Evolutionary conservation across 2,888 invertebrate genomes (phyloP).

Genomic region (Argyresthia albistria): DNA sequence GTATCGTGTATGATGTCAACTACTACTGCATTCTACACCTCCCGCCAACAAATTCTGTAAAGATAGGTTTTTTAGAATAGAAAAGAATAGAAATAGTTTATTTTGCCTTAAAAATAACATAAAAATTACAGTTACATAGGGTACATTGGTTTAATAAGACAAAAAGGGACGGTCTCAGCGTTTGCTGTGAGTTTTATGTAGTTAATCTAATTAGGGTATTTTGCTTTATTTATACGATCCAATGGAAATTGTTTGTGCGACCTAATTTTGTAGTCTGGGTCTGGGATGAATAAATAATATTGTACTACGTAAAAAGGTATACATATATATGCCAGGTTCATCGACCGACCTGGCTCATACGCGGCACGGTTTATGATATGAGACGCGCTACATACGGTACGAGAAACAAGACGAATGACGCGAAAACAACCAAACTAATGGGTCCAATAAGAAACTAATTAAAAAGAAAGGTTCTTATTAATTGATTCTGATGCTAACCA

Average conservation of each 20-base stretch:
- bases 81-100: not conserved
- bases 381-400: constrained; percentile 2
- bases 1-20: not conserved
- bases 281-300: not conserved
- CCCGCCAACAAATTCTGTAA: not conserved
- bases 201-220: not conserved
- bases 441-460: too few species aligned
- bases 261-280: not conserved
- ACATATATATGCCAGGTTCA: not conserved
- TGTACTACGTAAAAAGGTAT: not conserved
- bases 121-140: too few species aligned
- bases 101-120: too few species aligned
- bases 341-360: not conserved
- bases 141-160: too few species aligned
- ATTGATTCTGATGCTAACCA: too few species aligned
- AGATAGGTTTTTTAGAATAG: not conserved
- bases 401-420: too few species aligned
- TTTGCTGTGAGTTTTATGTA: too few species aligned
- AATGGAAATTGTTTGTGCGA: not conserved
- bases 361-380: constrained; percentile 14
- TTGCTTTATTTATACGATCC: not conserved
- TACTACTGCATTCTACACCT: not conserved
- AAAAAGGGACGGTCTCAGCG: too few species aligned
- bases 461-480: too few species aligned
- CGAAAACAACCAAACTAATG: too few species aligned